A percentile compares a stretch with the other conserved stretches of the same genome.
phyloP scores from a whole-genome alignment of 2,888 invertebrate genomes.

The Melanostoma scalare region DNA sequence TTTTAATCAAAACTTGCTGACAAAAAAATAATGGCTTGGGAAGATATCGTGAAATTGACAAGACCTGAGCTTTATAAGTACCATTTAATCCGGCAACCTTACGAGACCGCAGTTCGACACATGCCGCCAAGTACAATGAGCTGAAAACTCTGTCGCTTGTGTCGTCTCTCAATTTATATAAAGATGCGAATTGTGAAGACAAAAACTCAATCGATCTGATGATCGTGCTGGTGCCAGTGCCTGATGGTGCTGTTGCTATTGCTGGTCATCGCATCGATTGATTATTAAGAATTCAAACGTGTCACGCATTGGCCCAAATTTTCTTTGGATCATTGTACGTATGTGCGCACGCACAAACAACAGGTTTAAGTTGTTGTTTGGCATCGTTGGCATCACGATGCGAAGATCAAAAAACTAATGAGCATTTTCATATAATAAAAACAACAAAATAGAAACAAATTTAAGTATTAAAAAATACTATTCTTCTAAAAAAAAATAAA shows the following conservation, averaged over 20 bases:
- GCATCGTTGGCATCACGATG: neutral
- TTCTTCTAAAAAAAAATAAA: slow-evolving; percentile 10
- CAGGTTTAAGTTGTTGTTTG: slow-evolving; percentile 48
- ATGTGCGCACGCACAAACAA: slow-evolving; percentile 49
- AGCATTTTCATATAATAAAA: slow-evolving; percentile 5
- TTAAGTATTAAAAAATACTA: neutral
- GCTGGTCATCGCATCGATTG: slow-evolving; percentile 11
- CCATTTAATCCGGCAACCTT: slow-evolving; percentile 15
- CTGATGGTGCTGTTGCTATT: neutral
- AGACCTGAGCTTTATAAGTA: neutral
- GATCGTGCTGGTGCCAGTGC: no score
- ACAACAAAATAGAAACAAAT: neutral
- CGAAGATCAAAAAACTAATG: slow-evolving; percentile 15
- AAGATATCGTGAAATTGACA: slow-evolving; percentile 10
- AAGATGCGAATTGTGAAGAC: no score
- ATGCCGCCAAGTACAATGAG: neutral
- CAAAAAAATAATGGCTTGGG: neutral
- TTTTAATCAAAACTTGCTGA: slow-evolving; percentile 49
- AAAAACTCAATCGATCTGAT: no score
- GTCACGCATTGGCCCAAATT: slow-evolving; percentile 64
- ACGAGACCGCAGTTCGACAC: slow-evolving; percentile 3
- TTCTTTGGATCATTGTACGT: slow-evolving; percentile 50
- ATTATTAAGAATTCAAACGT: slow-evolving; percentile 53
- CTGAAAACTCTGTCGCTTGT: no score
- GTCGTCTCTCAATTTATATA: no score